Percentiles rank a stretch among this genome's conserved stretches.
Evolutionary conservation across 2,888 invertebrate genomes (phyloP).

Genomic region (Coecobrya sp.): DNA sequence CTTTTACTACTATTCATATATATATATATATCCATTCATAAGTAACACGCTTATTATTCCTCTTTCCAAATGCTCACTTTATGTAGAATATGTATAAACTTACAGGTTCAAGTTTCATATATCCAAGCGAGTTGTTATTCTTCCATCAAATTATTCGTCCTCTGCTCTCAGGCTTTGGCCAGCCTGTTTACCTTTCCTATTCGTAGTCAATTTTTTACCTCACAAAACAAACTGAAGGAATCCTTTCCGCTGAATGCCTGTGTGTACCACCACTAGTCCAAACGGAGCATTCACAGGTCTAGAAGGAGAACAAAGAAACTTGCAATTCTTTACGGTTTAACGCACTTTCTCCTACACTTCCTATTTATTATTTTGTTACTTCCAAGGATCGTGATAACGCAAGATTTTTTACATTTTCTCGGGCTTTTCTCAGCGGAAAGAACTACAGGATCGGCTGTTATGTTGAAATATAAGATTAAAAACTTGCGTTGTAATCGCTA

Average conservation of each 20-base stretch:
- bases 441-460: background rate
- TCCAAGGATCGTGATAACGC: slow-evolving; percentile 10
- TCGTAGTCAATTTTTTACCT: slow-evolving; percentile 34
- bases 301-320: slow-evolving; percentile 60
- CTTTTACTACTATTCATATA: background rate
- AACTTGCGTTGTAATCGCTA: background rate
- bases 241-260: background rate
- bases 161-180: slow-evolving; percentile 13
- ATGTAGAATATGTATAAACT: background rate
- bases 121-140: background rate
- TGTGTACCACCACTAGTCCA: background rate
- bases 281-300: slow-evolving; percentile 39
- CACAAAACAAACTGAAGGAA: slow-evolving; percentile 12
- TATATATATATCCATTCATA: background rate
- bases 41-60: background rate
- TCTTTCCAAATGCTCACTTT: background rate
- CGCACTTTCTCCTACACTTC: background rate
- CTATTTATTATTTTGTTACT: background rate
- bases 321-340: slow-evolving; percentile 60
- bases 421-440: background rate
- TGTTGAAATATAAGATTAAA: slow-evolving; percentile 5
- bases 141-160: background rate
- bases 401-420: background rate
- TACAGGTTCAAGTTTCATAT: background rate
- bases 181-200: slow-evolving; percentile 23